Evolutionary conservation across 2,113 vertebrate species (phyloP).

Genomic region (Orientallactaga bullata): DNA sequence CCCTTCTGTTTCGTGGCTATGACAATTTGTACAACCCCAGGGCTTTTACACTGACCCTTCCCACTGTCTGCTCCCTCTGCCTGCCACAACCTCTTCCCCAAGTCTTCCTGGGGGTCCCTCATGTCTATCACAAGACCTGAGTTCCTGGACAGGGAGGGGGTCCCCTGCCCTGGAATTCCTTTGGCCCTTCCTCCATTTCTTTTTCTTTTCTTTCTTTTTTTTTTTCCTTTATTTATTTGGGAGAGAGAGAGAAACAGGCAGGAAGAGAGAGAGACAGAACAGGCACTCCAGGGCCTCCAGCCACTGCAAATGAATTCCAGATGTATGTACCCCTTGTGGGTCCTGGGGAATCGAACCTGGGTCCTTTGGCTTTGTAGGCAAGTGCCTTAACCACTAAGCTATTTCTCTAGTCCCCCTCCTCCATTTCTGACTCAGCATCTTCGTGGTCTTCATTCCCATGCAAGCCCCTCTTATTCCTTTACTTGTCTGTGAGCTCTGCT

Average conservation of each 20-base stretch:
- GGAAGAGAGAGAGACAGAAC: too few relatives aligned
- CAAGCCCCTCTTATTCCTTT: neutral
- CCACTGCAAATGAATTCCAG: too few relatives aligned
- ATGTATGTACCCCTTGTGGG: too few relatives aligned
- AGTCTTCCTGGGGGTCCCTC: neutral
- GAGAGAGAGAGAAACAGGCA: too few relatives aligned
- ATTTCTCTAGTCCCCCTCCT: too few relatives aligned
- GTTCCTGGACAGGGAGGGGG: neutral
- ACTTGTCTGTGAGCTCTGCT: neutral
- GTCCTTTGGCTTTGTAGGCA: too few relatives aligned
- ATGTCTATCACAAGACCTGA: neutral
- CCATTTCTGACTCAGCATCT: neutral
- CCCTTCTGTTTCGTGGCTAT: neutral
- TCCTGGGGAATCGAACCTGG: too few relatives aligned
- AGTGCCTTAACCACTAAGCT: too few relatives aligned
- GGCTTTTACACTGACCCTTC: conserved; percentile 13
- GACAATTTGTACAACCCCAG: neutral
- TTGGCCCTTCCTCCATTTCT: neutral
- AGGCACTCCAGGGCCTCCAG: too few relatives aligned
- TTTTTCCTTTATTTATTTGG: too few relatives aligned
- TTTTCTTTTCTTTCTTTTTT: too few relatives aligned
- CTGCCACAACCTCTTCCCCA: neutral
- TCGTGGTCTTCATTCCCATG: too few relatives aligned
- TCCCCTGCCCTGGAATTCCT: neutral
- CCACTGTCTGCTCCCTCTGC: neutral